These are phyloP conservation scores for Unio pictorum DNA, from an alignment of 2,888 invertebrate genomes.

Conservation along the genomic window DNA sequence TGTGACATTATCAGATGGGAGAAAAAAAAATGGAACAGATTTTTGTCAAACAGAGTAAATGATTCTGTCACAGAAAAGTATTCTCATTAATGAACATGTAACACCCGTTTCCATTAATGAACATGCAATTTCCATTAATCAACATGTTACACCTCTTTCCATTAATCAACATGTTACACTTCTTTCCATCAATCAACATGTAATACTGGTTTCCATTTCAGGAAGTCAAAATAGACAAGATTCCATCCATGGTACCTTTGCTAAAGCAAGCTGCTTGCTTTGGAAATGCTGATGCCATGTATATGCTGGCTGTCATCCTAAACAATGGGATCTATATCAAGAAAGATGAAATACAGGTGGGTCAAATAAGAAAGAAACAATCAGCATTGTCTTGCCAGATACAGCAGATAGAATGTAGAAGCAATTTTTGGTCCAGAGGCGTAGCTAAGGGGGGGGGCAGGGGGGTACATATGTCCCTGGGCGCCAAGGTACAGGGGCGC, in stretches of 20 bases:
- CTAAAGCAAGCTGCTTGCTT: constrained; percentile 65
- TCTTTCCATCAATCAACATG: not conserved
- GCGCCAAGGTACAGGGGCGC: too few relatives aligned
- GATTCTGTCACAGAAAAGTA: too few relatives aligned
- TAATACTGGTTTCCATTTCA: constrained; percentile 12
- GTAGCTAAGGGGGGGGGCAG: too few relatives aligned
- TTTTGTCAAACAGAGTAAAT: too few relatives aligned
- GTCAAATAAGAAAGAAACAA: not conserved
- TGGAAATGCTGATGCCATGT: constrained; percentile 66
- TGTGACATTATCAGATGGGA: too few relatives aligned
- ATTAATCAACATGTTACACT: not conserved
- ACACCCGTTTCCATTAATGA: too few relatives aligned
- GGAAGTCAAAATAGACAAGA: constrained; percentile 38
- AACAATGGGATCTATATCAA: constrained; percentile 64
- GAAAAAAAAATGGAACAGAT: too few relatives aligned
- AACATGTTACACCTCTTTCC: not conserved
- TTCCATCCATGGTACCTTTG: constrained; percentile 41
- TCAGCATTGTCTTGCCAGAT: not conserved
- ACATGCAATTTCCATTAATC: not conserved
- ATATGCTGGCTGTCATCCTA: constrained; percentile 59
- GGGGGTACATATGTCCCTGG: too few relatives aligned
- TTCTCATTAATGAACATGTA: too few relatives aligned
- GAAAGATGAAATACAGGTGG: constrained; percentile 63
- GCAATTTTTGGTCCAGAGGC: too few relatives aligned
- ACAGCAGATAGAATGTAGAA: not conserved